Base-by-base conservation (phyloP, 2,888 invertebrate species). In the Allophyes oxyacanthae region DNA sequence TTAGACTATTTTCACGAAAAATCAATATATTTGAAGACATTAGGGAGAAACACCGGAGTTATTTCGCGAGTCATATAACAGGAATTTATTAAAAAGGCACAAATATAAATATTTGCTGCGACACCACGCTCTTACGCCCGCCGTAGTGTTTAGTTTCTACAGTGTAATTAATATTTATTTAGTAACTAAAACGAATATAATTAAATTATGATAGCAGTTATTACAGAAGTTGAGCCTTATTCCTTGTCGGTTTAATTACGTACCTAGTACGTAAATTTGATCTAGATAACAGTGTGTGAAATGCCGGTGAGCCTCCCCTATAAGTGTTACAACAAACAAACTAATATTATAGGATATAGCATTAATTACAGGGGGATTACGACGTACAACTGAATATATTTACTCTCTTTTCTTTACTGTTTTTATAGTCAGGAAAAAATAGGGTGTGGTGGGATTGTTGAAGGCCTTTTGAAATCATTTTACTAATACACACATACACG, bases 31-130 rank as follows among this genome's bases (percentile, higher is more conserved):
- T 20, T 26, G 10, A 20, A 0, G 13, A 45, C 34, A 42, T 48
- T 28, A 33, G 8, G 25, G 28, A 14, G 30, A n/a, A 10, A 34
- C 44, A 10, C 11, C 6, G 15, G 1, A 34, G 32, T 51, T 45
- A 45, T 49, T 53, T 53, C 41, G 41, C 30, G 32, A n/a, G 15
- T 14, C 49, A 61, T 67, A 61, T 43, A 36, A 20, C 42, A n/a
- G 4, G 9, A 8, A 34, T 42, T 67, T 64, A 46, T 51, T 51
- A 46, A 46, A 67, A 59, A 40, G 32, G 28, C 3, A 45, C 20
- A 53, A 10, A 15, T 49, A 61, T 67, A 53, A 64, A 64, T 61
- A 53, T 38, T 11, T 0, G 14, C 32, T 33, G 6, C n/a, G 4
- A 14, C 42, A 44, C 48, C 40, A 41, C 25, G 33, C 34, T 2